phyloP scores from a whole-genome alignment of 2,797 vertebrate species.

The Anas flavirostris region DNA sequence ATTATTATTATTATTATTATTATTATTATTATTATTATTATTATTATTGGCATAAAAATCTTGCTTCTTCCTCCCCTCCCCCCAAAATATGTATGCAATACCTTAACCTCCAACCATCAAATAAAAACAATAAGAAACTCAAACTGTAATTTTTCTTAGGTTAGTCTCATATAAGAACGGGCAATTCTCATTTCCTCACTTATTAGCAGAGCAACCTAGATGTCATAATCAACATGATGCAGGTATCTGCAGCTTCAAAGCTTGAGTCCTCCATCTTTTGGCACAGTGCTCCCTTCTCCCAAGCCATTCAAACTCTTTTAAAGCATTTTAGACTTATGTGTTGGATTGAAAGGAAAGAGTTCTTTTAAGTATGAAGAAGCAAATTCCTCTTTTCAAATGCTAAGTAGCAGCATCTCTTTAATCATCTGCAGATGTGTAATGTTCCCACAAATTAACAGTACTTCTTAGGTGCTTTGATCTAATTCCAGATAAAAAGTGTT shows the following conservation, averaged over 20 bases:
- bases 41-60: background rate
- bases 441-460: background rate
- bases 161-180: background rate
- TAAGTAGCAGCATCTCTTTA: constrained; percentile 31
- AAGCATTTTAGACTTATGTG: background rate
- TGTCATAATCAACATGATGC: background rate
- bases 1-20: too few species aligned
- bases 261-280: background rate
- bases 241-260: background rate
- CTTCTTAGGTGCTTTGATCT: background rate
- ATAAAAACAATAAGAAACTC: background rate
- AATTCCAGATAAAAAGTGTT: background rate
- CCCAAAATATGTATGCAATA: rapidly evolving
- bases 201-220: background rate
- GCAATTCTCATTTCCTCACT: background rate
- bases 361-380: background rate
- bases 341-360: background rate
- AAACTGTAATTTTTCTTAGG: background rate
- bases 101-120: background rate
- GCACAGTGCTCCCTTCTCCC: background rate
- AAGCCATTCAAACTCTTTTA: background rate
- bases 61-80: background rate
- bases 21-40: too few species aligned
- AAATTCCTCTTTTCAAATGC: background rate
- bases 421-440: constrained; percentile 3